Evolutionary conservation across 2,797 vertebrate genomes (phyloP).

Genomic region (Microchirus variegatus): DNA sequence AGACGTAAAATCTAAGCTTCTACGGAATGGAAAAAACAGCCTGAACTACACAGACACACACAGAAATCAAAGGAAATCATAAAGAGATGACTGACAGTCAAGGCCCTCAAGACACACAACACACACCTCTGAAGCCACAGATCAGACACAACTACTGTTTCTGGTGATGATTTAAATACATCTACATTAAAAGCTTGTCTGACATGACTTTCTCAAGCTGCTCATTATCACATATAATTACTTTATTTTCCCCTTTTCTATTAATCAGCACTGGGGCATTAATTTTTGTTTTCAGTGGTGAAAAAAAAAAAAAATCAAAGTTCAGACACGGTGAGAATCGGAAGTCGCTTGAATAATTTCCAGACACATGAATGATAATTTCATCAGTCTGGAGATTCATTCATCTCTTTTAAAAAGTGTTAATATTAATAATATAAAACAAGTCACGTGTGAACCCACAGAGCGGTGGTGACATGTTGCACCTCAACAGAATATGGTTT

Average conservation of each 20-base stretch:
- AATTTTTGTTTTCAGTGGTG: not conserved
- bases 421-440: not conserved
- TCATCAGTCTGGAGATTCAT: not conserved
- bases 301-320: not conserved
- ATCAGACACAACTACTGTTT: conserved; percentile 10
- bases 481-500: too few species aligned
- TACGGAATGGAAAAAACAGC: not conserved
- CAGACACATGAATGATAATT: conserved; percentile 9
- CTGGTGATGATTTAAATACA: conserved; percentile 17
- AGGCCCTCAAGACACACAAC: conserved; percentile 51
- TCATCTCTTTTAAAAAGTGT: not conserved
- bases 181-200: not conserved
- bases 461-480: too few species aligned
- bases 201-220: conserved; percentile 19
- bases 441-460: not conserved
- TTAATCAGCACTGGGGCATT: not conserved
- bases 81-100: conserved; percentile 46
- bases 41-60: conserved; percentile 3
- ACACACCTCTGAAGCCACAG: conserved; percentile 7
- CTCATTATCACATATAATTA: conserved; percentile 27
- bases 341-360: conserved; percentile 5
- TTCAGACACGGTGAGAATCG: not conserved
- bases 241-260: not conserved
- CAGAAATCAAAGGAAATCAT: conserved; percentile 45
- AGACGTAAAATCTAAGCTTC: not conserved